A percentile compares a stretch with the other conserved stretches of the same genome.
phyloP scores from a whole-genome alignment of 2,888 invertebrate genomes.

The Candidula unifasciata region DNA sequence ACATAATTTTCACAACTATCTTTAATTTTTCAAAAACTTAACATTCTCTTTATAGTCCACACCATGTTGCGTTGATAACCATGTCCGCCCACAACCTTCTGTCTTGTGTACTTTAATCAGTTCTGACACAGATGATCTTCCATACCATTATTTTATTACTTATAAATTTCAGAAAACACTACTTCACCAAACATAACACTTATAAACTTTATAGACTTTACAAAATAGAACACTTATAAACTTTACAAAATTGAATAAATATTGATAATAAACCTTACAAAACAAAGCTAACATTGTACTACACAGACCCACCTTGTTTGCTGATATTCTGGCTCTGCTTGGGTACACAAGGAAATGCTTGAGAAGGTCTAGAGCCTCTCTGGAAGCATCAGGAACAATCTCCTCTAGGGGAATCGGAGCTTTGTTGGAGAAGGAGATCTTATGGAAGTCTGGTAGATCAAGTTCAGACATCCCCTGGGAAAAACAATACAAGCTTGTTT shows the following conservation, averaged over 20 bases:
- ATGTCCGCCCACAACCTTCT: too few species aligned
- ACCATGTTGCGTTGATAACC: too few species aligned
- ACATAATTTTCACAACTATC: too few species aligned
- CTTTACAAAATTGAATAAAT: neutral
- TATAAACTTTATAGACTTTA: neutral
- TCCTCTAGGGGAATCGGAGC: conserved; percentile 87
- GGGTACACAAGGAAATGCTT: conserved; percentile 89
- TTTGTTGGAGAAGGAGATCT: conserved; percentile 92
- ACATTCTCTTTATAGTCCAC: too few species aligned
- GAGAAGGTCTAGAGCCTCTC: conserved; percentile 86
- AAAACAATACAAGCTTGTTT: neutral
- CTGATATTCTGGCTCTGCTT: conserved; percentile 85
- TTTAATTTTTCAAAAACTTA: too few species aligned
- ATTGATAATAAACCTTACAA: too few species aligned
- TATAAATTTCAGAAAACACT: too few species aligned
- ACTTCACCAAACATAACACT: neutral
- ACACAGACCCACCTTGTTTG: conserved; percentile 82
- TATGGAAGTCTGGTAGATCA: conserved; percentile 94
- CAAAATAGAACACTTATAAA: neutral
- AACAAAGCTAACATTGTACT: too few species aligned
- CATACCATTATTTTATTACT: too few species aligned
- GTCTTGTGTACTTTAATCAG: too few species aligned
- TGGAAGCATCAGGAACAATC: conserved; percentile 87
- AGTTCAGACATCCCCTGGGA: conserved; percentile 77
- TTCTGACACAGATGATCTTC: too few species aligned